Evolutionary conservation across 2,888 invertebrate species (phyloP), one percentile per base, ranked within the genome.

Genomic region (Sycophila texana): DNA sequence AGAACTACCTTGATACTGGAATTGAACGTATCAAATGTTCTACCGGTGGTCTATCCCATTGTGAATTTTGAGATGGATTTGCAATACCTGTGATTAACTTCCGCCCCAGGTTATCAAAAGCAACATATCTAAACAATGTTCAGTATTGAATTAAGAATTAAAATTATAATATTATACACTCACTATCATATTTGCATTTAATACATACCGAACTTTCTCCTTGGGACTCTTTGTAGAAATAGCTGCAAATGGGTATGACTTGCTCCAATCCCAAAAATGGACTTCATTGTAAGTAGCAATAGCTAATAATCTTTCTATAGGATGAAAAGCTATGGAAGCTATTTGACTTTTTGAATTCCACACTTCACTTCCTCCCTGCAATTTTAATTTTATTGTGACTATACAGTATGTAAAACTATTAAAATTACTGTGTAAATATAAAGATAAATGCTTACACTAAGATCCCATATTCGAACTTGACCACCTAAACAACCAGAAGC

Each of bases 201-300:
- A 16, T 68, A 88, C 92, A 85, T 89, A 95, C 95, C 95, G 93
- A 85, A 97, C 95, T 94, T 96, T 95, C 90, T 97, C 96, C 90
- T 94, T 95, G 26, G 94, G 92, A 88, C 93, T 94, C 82, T 92
- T 93, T n/a, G 97, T 97, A 51, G 93, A 92, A 79, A 95, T 94
- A 87, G 94, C 94, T 70, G 95, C 94, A 87, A 95, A 95, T 0
- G 96, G 96, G 77, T 94, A 93, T 1, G 95, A 93, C 84, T 94
- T 93, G 85, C 94, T 94, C 97, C 97, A 97, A 88, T 97, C 96
- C 97, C 97, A 97, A 90, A 97, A 96, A 88, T 95, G 94, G 12
- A 97, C 92, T 88, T 95, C 94, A 91, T 96, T 96, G 87, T 93
- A 94, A 0, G 96, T 95, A 22, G 97, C 97, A 85, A 97, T 95